Conservation (phyloP, 1,140 invertebrate species). For the Zaprionus ornatus region DNA sequence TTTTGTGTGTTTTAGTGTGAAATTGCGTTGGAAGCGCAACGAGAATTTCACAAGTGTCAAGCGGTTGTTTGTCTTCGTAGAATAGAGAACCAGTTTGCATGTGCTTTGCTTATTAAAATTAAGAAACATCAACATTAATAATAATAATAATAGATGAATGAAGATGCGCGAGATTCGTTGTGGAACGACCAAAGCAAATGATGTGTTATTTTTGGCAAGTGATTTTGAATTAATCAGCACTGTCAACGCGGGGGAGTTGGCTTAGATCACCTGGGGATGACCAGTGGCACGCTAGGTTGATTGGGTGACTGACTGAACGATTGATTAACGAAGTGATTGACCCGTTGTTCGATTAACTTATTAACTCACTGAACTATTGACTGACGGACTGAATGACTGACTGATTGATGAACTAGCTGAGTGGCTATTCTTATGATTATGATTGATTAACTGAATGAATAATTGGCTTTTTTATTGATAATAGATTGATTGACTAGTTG, state of each 20-base stretch:
- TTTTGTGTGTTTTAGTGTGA: conserved; percentile 13
- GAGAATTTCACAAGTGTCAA: conserved; percentile 39
- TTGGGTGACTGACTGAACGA: neutral
- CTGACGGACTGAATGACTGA: neutral
- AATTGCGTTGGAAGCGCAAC: conserved; percentile 36
- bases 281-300: neutral
- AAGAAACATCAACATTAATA: conserved; percentile 29
- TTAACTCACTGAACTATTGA: neutral
- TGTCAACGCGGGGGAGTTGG: conserved; percentile 24
- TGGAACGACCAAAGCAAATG: conserved; percentile 16
- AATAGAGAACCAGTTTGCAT: conserved; percentile 34
- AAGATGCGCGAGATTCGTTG: conserved; percentile 10
- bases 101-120: conserved; percentile 22
- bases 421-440: neutral
- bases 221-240: conserved; percentile 44
- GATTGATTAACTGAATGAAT: neutral
- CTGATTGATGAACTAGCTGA: neutral
- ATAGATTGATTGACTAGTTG: neutral
- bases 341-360: neutral
- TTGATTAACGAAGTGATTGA: neutral
- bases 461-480: neutral
- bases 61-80: conserved; percentile 29
- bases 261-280: conserved; percentile 60
- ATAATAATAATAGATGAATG: conserved; percentile 13
- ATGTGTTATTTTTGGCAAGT: conserved; percentile 49